A percentile compares a stretch with the other conserved stretches of the same genome.
These are phyloP conservation scores for Chelidonichthys spinosus DNA, from an alignment of 2,797 vertebrate genomes.

Conservation along the genomic window DNA sequence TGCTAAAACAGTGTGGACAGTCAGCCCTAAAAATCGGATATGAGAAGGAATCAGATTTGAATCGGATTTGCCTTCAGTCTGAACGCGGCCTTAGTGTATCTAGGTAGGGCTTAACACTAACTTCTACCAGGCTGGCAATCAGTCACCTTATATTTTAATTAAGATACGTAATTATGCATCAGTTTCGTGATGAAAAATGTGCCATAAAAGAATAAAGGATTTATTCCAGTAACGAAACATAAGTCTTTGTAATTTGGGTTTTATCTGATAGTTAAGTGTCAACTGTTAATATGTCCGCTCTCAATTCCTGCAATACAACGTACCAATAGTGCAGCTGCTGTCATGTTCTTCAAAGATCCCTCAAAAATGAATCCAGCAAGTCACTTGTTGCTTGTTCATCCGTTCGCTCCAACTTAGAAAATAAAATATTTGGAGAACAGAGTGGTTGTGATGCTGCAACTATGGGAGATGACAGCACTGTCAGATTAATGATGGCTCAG, in stretches of 20 bases:
- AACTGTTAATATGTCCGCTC: neutral
- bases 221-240: neutral
- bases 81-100: neutral
- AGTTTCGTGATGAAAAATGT: neutral
- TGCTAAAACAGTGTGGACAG: too few relatives aligned
- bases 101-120: neutral
- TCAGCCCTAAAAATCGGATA: too few relatives aligned
- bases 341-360: neutral
- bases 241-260: neutral
- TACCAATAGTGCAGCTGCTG: neutral
- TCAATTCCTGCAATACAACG: neutral
- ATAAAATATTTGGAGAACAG: too few relatives aligned
- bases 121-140: neutral
- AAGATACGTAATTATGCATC: neutral
- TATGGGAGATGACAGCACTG: too few relatives aligned
- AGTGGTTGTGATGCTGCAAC: too few relatives aligned
- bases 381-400: neutral
- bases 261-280: neutral
- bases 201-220: neutral
- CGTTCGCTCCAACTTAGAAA: neutral
- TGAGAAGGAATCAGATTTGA: too few relatives aligned
- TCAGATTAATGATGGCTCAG: too few relatives aligned
- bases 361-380: neutral
- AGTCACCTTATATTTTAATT: slow-evolving; percentile 1
- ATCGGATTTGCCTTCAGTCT: too few relatives aligned